A percentile compares a stretch with the other conserved stretches of the same genome.
Conservation (phyloP, 2,888 invertebrate species). For the Dicyrtomina minuta region DNA sequence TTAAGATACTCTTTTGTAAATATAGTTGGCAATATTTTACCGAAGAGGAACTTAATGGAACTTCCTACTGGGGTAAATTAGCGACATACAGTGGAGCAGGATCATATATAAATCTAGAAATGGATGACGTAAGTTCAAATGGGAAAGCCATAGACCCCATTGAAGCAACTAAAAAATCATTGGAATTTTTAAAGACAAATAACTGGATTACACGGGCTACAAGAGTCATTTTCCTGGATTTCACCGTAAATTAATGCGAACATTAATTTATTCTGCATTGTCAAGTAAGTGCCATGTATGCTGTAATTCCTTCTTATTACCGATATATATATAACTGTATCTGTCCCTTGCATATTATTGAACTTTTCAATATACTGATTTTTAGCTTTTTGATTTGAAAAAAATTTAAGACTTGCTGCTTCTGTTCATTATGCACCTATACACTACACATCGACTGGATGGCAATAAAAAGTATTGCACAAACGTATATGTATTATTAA, state of each 20-base stretch:
- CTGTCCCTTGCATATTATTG: no score
- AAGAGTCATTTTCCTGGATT: slow-evolving; percentile 69
- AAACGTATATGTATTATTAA: no score
- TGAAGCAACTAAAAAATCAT: slow-evolving; percentile 57
- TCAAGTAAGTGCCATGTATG: slow-evolving; percentile 62
- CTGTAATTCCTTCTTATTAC: no score
- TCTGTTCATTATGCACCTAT: no score
- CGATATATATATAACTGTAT: no score
- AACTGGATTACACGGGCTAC: slow-evolving; percentile 71
- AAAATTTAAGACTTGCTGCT: no score
- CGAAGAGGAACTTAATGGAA: slow-evolving; percentile 57
- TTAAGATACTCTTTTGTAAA: neutral
- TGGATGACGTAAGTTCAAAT: slow-evolving; percentile 54
- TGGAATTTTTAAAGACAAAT: slow-evolving; percentile 61
- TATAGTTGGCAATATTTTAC: slow-evolving; percentile 58
- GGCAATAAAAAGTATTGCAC: no score
- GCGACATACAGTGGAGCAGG: slow-evolving; percentile 63
- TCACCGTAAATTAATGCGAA: slow-evolving; percentile 73
- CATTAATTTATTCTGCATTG: slow-evolving; percentile 68
- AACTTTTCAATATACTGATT: no score
- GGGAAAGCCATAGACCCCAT: neutral
- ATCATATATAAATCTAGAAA: slow-evolving; percentile 61
- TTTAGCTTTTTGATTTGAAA: no score
- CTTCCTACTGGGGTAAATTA: slow-evolving; percentile 60
- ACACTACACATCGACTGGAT: no score